A percentile compares a stretch with the other conserved stretches of the same genome.
phyloP scores from a whole-genome alignment of 2,888 invertebrate genomes.

The Monochamus alternatus region DNA sequence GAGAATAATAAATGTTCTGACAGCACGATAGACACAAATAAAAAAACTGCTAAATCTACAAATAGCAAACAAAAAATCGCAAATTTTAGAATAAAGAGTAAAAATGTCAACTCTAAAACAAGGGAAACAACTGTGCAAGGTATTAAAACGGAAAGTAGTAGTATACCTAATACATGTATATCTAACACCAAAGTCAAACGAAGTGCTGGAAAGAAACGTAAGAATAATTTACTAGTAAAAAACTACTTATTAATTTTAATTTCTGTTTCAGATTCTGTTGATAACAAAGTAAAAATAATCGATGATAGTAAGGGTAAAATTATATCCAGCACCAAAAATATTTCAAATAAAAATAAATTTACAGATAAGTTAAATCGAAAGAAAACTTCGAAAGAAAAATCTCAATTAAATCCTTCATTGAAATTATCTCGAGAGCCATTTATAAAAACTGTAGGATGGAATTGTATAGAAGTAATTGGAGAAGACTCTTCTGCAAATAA shows the following conservation, averaged over 20 bases:
- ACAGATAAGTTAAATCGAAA: neutral
- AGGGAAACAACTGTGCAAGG: neutral
- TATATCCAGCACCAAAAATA: neutral
- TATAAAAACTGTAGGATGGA: slow-evolving; percentile 31
- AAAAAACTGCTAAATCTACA: neutral
- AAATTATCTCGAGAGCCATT: neutral
- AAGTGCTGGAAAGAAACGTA: slow-evolving; percentile 6
- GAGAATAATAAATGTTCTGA: neutral
- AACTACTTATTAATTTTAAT: too few relatives aligned
- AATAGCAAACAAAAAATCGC: neutral
- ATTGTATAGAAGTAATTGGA: slow-evolving; percentile 24
- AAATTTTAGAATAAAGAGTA: neutral
- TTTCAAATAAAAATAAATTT: slow-evolving; percentile 13
- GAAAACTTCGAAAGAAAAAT: neutral
- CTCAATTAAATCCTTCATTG: neutral
- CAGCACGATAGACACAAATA: neutral
- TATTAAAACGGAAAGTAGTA: neutral
- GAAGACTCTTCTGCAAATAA: neutral
- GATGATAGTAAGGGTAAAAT: neutral
- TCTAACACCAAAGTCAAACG: neutral
- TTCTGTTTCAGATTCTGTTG: too few relatives aligned
- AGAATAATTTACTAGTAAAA: neutral
- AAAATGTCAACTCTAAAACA: slow-evolving; percentile 5
- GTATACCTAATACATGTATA: too few relatives aligned
- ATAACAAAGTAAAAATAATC: too few relatives aligned